These are phyloP conservation scores for Florisuga fusca DNA, from an alignment of 2,797 vertebrate genomes.

Conservation along the genomic window DNA sequence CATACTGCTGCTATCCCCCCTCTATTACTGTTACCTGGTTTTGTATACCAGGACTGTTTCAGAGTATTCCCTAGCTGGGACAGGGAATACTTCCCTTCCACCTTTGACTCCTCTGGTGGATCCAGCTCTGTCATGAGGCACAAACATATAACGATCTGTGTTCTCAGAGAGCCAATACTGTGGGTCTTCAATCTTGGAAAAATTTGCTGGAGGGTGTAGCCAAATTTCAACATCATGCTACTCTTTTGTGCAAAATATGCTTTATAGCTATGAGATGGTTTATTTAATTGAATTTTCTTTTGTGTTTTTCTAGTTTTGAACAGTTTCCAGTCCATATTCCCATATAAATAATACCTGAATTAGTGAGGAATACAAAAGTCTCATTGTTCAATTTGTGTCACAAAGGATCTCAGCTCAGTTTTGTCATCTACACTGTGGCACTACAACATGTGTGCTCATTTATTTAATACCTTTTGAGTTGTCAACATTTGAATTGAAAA, in stretches of 20 bases:
- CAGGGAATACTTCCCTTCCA: neutral
- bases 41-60: neutral
- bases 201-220: neutral
- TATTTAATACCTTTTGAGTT: neutral
- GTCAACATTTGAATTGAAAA: neutral
- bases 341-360: neutral
- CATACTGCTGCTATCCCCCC: neutral
- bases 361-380: neutral
- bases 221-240: neutral
- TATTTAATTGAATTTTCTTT: neutral
- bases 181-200: neutral
- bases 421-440: accelerated
- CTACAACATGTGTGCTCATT: accelerated
- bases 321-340: neutral
- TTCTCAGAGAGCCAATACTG: neutral
- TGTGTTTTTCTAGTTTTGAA: neutral
- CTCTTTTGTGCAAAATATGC: neutral
- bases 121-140: neutral
- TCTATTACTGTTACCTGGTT: neutral
- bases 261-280: neutral
- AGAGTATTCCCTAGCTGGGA: neutral
- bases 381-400: neutral
- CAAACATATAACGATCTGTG: neutral
- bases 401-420: accelerated
- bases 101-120: neutral